phyloP scores from a whole-genome alignment of 2,888 invertebrate genomes.

The Ophioninae sp. region DNA sequence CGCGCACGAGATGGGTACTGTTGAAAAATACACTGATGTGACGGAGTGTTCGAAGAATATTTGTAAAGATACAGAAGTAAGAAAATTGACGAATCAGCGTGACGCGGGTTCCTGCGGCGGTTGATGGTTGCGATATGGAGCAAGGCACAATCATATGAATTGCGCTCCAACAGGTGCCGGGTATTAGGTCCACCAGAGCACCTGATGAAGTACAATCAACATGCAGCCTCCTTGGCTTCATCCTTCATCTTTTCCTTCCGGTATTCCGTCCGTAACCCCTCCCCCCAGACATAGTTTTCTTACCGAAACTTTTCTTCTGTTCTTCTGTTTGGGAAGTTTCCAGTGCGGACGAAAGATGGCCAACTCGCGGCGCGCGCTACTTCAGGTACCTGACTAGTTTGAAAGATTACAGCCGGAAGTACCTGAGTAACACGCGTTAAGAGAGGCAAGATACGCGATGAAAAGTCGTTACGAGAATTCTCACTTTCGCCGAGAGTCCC shows the following conservation, averaged over 20 bases:
- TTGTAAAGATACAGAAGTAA: background rate
- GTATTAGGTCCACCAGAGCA: conserved; percentile 96
- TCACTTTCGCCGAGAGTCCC: conserved; percentile 9
- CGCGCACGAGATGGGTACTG: background rate
- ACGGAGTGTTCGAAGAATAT: background rate
- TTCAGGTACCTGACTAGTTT: conserved; percentile 98
- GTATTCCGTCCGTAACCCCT: background rate
- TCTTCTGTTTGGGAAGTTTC: background rate
- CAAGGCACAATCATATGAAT: conserved; percentile 89
- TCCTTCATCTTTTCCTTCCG: conserved; percentile 16
- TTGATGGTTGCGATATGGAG: conserved; percentile 62
- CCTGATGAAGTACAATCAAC: conserved; percentile 99
- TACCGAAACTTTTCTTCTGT: background rate
- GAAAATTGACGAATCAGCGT: background rate
- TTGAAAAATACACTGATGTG: background rate
- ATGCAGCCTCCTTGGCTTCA: conserved; percentile 86
- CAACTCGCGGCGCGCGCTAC: conserved; percentile 95
- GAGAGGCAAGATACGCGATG: conserved; percentile 76
- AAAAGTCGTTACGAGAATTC: background rate
- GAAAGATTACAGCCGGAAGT: conserved; percentile 87
- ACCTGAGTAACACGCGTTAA: conserved; percentile 94
- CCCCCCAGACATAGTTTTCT: background rate
- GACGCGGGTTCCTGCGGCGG: background rate
- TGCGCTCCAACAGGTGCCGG: conserved; percentile 99
- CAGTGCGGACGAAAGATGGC: conserved; percentile 61